Conservation (phyloP, 1,140 invertebrate species). For the Drosophila sulfurigaster region DNA sequence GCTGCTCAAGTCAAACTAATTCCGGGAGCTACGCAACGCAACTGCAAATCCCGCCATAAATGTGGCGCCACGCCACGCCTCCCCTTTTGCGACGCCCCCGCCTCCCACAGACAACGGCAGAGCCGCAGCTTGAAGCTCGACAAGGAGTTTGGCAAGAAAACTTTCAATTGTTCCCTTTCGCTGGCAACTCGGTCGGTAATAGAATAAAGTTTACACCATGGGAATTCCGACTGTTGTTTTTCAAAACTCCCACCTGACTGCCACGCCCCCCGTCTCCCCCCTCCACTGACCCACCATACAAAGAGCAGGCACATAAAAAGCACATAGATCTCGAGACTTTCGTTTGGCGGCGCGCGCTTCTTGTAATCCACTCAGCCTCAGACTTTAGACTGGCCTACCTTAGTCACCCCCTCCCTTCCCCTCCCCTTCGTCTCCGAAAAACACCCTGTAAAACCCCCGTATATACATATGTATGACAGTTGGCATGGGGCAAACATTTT, state of each 20-base stretch:
- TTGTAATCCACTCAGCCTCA: constrained; percentile 73
- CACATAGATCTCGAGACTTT: constrained; percentile 66
- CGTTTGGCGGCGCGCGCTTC: constrained; percentile 49
- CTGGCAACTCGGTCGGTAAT: constrained; percentile 68
- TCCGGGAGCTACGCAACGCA: constrained; percentile 40
- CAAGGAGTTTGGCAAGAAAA: constrained; percentile 46
- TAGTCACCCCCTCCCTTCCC: not conserved
- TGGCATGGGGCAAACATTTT: constrained; percentile 48
- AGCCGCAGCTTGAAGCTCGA: constrained; percentile 26
- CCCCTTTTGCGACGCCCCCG: not conserved
- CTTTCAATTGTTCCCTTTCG: constrained; percentile 73
- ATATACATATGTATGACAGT: constrained; percentile 40
- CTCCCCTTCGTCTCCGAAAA: not conserved
- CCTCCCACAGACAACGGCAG: constrained; percentile 35
- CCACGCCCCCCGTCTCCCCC: not conserved
- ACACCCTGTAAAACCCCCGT: not conserved
- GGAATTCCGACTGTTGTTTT: constrained; percentile 80
- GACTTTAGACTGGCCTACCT: not conserved
- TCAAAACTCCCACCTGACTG: constrained; percentile 62
- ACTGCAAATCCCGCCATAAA: constrained; percentile 74
- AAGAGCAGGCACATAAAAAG: constrained; percentile 45
- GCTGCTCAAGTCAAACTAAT: constrained; percentile 55
- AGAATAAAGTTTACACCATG: constrained; percentile 79
- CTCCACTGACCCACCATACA: not conserved
- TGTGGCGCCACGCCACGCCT: constrained; percentile 37